These are phyloP conservation scores for Saccostrea cuccullata DNA, from an alignment of 1,140 invertebrate genomes.

Conservation along the genomic window DNA sequence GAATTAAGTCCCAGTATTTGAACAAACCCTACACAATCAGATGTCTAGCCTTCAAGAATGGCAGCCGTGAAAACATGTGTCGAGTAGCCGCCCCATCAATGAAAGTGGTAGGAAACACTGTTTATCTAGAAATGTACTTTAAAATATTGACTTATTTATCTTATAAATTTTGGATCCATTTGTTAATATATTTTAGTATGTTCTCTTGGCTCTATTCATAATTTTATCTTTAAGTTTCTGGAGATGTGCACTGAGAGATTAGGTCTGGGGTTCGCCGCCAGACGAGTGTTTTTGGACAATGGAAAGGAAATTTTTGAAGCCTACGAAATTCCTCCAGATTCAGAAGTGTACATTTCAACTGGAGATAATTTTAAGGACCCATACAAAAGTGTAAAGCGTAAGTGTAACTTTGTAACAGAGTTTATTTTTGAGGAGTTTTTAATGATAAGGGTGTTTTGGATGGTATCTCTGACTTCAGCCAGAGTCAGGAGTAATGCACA, in stretches of 20 bases:
- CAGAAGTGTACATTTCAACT: slow-evolving; percentile 76
- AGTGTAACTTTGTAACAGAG: slow-evolving; percentile 39
- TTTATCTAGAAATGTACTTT: background rate
- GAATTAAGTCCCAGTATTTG: slow-evolving; percentile 69
- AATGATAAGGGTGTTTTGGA: no score
- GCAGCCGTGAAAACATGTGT: slow-evolving; percentile 68
- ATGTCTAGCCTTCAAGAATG: slow-evolving; percentile 76
- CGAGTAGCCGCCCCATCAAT: slow-evolving; percentile 74
- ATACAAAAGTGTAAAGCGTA: slow-evolving; percentile 70
- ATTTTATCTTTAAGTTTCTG: slow-evolving; percentile 69
- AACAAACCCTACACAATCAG: slow-evolving; percentile 72
- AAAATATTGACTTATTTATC: no score
- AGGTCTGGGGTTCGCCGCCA: slow-evolving; percentile 74
- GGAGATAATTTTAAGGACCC: slow-evolving; percentile 78
- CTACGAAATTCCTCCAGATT: slow-evolving; percentile 71
- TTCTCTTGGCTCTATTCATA: background rate
- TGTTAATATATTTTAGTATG: no score
- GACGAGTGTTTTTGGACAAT: slow-evolving; percentile 76
- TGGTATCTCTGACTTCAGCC: no score
- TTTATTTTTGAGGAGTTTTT: background rate
- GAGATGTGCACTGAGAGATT: slow-evolving; percentile 77
- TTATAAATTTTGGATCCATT: no score
- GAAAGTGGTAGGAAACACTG: slow-evolving; percentile 70
- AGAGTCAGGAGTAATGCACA: no score
- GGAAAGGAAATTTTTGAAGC: slow-evolving; percentile 74